A percentile compares a stretch with the other conserved stretches of the same genome.
Evolutionary conservation across 2,888 invertebrate genomes (phyloP).

Genomic region (Limenitis camilla): DNA sequence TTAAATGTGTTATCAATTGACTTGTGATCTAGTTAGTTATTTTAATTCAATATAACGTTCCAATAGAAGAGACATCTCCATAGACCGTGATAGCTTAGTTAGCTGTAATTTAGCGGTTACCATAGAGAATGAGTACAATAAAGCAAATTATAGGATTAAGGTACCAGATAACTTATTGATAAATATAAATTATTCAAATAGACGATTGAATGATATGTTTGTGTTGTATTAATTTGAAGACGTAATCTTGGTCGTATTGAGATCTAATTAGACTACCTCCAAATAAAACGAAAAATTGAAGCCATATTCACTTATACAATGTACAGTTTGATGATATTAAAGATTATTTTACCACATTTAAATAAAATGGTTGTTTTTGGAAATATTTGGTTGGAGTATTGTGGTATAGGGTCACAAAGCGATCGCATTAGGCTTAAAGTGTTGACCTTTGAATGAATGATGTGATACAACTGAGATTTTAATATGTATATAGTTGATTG

Average conservation of each 20-base stretch:
- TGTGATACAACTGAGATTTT: conserved; percentile 65
- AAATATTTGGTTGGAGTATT: neutral
- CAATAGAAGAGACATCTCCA: conserved; percentile 7
- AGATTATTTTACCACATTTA: no score
- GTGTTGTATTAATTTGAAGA: neutral
- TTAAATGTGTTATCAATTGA: neutral
- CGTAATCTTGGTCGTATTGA: no score
- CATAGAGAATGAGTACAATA: conserved; percentile 55
- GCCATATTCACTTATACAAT: no score
- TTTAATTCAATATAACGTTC: conserved; percentile 3
- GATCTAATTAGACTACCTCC: no score
- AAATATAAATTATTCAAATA: conserved; percentile 23
- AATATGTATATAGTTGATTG: conserved; percentile 50
- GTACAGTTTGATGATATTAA: no score
- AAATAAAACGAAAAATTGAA: no score
- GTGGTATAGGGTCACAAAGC: conserved; percentile 23
- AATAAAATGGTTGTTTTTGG: no score
- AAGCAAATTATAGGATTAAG: conserved; percentile 47
- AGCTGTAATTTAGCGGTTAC: conserved; percentile 14
- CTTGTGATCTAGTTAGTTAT: conserved; percentile 7
- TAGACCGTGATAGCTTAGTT: conserved; percentile 14
- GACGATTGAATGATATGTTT: conserved; percentile 19
- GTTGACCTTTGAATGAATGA: conserved; percentile 68
- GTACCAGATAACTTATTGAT: conserved; percentile 46
- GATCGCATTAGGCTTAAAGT: conserved; percentile 34